phyloP scores from a whole-genome alignment of 2,797 vertebrate species.

The Hipposideros larvatus region DNA sequence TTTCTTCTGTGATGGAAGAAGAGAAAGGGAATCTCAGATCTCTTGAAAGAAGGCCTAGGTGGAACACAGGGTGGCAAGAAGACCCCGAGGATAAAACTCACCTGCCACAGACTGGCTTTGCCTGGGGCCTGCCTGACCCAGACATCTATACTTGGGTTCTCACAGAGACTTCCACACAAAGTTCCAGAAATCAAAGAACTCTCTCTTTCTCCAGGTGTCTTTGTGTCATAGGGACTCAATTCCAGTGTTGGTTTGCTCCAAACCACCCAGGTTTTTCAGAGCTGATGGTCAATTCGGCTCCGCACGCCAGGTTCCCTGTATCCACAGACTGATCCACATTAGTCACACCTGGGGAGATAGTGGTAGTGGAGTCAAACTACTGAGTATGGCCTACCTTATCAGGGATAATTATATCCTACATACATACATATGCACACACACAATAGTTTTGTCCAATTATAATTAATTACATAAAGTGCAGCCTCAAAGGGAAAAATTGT shows the following conservation, averaged over 20 bases:
- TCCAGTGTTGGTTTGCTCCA: background rate
- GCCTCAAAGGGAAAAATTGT: background rate
- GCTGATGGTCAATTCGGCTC: background rate
- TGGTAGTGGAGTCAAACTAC: background rate
- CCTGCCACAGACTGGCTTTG: background rate
- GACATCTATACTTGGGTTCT: background rate
- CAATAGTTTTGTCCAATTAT: background rate
- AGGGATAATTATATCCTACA: background rate
- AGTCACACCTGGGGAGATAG: background rate
- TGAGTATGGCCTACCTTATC: background rate
- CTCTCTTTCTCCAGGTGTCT: background rate
- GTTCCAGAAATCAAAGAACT: background rate
- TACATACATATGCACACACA: background rate
- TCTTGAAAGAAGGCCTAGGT: background rate
- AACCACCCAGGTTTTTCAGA: background rate
- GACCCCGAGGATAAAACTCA: background rate
- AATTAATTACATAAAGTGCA: background rate
- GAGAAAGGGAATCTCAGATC: background rate
- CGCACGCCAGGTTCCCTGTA: fast-evolving
- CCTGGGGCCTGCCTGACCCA: background rate
- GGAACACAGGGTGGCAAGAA: background rate
- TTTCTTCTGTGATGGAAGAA: background rate
- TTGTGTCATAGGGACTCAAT: background rate
- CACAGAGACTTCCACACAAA: background rate
- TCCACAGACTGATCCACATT: background rate